Evolutionary conservation across 2,888 invertebrate species (phyloP), one percentile per base, ranked within the genome.

Genomic region (Drosophila anceps): DNA sequence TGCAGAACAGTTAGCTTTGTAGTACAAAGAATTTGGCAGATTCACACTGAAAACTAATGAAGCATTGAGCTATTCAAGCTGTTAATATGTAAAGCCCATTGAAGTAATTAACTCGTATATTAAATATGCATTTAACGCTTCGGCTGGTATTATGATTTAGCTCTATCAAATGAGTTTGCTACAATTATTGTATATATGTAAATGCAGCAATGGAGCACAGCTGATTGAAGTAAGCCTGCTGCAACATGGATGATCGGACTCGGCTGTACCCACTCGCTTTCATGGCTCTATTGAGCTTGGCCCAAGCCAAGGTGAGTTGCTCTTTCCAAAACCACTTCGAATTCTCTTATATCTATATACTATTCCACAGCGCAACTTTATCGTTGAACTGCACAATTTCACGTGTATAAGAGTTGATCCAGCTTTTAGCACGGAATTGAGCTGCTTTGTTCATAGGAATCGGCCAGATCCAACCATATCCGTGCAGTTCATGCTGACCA

Each of bases 311-410:
- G 54, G 72, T 71, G 12, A 10, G 35, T 12, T 8, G 1, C 6
- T 24, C 2, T 4, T 5, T 5, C 10, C n/a, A 2, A 4, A 9
- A n/a, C 2, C 15, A 33, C 9, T 2, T 24, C n/a, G 33, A 27
- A 3, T 39, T 4, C n/a, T 24, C 7, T 33, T 27, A 39, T 27
- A 27, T 27, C 13, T 27, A 46, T 20, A 3, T 20, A 1, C n/a
- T n/a, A 29, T 44, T 5, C 18, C 18, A 1, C 8, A 73, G 73
- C 60, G 31, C 18, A n/a, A 33, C 3, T 57, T n/a, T 10, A 20
- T 0, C 1, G 0, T 73, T 7, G 63, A 74, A n/a, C 3, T 76
- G 0, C 37, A n/a, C 8, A 73, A 54, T 7, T 54, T 80, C 0
- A 60, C 37, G 1, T 83, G 82, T 15, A 0, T n/a, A 1, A 0